phyloP scores from a whole-genome alignment of 2,888 invertebrate species.

The Rhagonycha lutea region DNA sequence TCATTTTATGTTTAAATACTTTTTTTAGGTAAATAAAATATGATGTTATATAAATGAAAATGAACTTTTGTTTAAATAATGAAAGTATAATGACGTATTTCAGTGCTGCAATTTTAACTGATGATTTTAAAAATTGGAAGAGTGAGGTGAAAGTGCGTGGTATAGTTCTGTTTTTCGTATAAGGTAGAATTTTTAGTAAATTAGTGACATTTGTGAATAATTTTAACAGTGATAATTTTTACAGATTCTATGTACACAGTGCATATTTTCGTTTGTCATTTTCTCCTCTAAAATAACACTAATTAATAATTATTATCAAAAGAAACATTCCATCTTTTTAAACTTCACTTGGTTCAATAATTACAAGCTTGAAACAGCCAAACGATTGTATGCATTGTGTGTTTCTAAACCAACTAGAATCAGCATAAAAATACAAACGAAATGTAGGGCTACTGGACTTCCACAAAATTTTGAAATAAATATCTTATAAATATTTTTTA shows the following conservation, averaged over 20 bases:
- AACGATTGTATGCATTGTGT: constrained; percentile 37
- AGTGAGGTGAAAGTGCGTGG: constrained; percentile 53
- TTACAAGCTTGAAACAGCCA: background rate
- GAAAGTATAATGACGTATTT: constrained; percentile 12
- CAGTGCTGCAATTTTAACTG: constrained; percentile 32
- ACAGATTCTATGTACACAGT: constrained; percentile 29
- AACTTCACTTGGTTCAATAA: constrained; percentile 5
- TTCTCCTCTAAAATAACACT: constrained; percentile 13
- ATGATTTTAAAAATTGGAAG: constrained; percentile 38
- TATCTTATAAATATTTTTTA: constrained; percentile 48
- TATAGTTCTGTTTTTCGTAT: constrained; percentile 42
- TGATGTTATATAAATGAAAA: constrained; percentile 45
- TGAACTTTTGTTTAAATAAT: constrained; percentile 45
- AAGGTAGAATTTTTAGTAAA: constrained; percentile 41
- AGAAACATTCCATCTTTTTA: constrained; percentile 36
- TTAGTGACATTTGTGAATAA: constrained; percentile 55
- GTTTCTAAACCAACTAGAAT: constrained; percentile 46
- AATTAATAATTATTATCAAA: constrained; percentile 28
- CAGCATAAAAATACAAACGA: constrained; percentile 51
- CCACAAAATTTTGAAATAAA: constrained; percentile 58
- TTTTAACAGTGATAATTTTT: constrained; percentile 47
- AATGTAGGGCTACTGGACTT: constrained; percentile 58
- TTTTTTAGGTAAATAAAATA: constrained; percentile 47
- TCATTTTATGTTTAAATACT: constrained; percentile 47
- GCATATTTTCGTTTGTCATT: constrained; percentile 33